phyloP scores from a whole-genome alignment of 2,113 vertebrate genomes.

The Prunella himalayana region DNA sequence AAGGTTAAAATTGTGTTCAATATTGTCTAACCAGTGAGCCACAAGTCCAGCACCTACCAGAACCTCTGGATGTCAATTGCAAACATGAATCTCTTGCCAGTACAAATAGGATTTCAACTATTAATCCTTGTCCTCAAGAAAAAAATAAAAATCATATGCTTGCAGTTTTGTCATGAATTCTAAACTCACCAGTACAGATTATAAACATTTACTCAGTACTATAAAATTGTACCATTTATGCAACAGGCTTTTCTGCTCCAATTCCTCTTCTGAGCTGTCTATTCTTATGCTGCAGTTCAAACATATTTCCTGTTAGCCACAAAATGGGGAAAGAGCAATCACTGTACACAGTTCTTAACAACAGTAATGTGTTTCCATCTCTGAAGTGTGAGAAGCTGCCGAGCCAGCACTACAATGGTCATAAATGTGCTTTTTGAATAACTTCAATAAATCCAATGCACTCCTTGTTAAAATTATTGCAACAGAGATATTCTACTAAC shows the following conservation, averaged over 20 bases:
- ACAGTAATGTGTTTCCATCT: not conserved
- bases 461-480: not conserved
- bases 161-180: not conserved
- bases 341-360: not conserved
- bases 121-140: not conserved
- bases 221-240: not conserved
- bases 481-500: not conserved
- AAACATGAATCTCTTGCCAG: not conserved
- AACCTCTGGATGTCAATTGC: not conserved
- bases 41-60: not conserved
- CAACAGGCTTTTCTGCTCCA: not conserved
- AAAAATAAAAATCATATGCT: not conserved
- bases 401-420: not conserved
- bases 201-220: not conserved
- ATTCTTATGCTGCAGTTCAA: not conserved
- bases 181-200: not conserved
- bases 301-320: not conserved
- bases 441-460: not conserved
- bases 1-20: not conserved
- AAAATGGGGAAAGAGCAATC: conserved; percentile 13
- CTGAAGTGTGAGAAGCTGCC: not conserved
- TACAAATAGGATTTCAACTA: not conserved
- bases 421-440: not conserved
- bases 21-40: not conserved
- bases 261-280: not conserved